Base-by-base conservation (phyloP, 1,140 invertebrate species). In the Dendrolimus punctatus region DNA sequence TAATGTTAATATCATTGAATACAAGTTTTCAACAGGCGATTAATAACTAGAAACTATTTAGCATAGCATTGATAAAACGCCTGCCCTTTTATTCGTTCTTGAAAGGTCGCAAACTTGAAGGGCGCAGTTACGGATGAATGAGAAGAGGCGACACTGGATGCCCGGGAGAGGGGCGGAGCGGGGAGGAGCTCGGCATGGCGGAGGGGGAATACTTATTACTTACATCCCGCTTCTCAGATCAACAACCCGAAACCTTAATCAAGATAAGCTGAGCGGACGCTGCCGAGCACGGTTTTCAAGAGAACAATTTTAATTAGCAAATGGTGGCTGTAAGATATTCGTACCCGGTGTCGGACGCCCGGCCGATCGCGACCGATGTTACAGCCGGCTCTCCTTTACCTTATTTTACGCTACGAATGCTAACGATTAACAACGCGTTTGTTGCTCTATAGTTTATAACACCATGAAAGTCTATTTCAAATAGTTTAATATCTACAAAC, bases 191-290 rank as follows among this genome's bases (percentile, higher is more conserved):
- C 46, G 57, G 42, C 47, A 49, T n/a, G 53, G 45, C 53, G 57
- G 46, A 48, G 42, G 53, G 58, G 55, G 51, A 49, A 54, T 49
- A 62, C 64, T 23, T 23, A 23, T 23, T 23, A 55, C 58, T 54
- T 50, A 54, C 60, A 58, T 57, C 64, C 61, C 60, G 58, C 60
- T 61, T 50, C 58, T 54, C 60, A 70, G 79, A 82, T 74, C 76
- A 82, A 82, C 76, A 82, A 80, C 79, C 79, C 68, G 66, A 76
- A 75, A 76, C 63, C 68, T 73, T 77, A 74, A 79, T 76, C 70
- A 75, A 80, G 75, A 82, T 80, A 75, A 79, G 70, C 70, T 67
- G 66, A 57, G 56, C 55, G 66, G 57, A 60, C 57, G 62, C 23
- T 23, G 23, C 58, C 51, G 56, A 64, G 48, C 53, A 63, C 58